Base-by-base conservation (phyloP, 2,113 vertebrate species). In the Peromyscus leucopus region DNA sequence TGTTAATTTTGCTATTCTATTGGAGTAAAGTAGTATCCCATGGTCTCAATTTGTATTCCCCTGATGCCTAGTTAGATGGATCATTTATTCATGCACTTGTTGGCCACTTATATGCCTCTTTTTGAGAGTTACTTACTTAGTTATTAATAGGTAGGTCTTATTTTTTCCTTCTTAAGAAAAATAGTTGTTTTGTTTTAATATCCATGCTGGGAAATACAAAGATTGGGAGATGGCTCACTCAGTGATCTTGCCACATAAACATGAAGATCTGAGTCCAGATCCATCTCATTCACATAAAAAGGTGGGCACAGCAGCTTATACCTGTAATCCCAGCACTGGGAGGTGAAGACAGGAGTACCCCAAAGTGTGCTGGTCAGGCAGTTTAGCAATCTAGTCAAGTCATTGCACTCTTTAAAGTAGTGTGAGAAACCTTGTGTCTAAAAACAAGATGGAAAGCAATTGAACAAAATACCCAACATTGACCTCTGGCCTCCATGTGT, bases 121-220 rank as follows among this genome's bases (percentile, higher is more conserved):
- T 57, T 55, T 39, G 76, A 80, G 46, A 69, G 21, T 36, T 19
- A n/a, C 24, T 46, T 79, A 51, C n/a, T 39, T 42, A 59, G 26
- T 61, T 17, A 7, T 61, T 59, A 28, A 39, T 75, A 78, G 79
- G 17, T 55, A 61, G 22, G 71, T 55, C n/a, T 84, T 61, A 15
- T 28, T 61, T 84, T 67, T 86, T 86, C 1, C 42, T 65, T 69
- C 59, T 86, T 46, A 65, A 65, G 24, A 42, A 46, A 65, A 65
- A 19, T 46, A 61, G 33, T 89, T 90, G 24, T 84, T 48, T 91
- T 90, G 71, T 83, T 15, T 36, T 69, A 19, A 12, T 21, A n/a
- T 69, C 39, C 71, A 91, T 92, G 8, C 28, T 89, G 79, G 94
- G 61, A 90, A 83, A 92, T 87, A 13, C 69, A 87, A 78, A 94